Evolutionary conservation across 2,888 invertebrate genomes (phyloP).

Genomic region (Lithophane leautieri): DNA sequence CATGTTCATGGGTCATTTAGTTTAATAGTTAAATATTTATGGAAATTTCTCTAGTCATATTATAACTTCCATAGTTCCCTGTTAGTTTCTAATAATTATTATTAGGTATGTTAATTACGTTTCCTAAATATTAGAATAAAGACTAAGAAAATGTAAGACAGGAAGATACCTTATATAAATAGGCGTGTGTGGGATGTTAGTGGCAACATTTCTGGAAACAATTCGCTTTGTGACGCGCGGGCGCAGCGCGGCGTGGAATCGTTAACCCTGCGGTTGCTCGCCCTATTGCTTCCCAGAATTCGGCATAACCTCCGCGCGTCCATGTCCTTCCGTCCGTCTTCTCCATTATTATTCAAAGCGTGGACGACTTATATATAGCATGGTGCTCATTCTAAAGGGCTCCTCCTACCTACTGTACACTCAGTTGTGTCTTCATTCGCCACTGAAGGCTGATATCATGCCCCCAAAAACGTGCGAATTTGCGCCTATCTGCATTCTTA

Average conservation of each 20-base stretch:
- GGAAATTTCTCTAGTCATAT: conserved; percentile 18
- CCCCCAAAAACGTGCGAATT: conserved; percentile 12
- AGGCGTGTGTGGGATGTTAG: conserved; percentile 50
- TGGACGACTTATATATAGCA: conserved; percentile 58
- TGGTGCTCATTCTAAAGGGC: conserved; percentile 63
- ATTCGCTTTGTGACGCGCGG: conserved; percentile 48
- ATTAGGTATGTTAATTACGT: conserved; percentile 15
- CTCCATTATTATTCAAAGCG: conserved; percentile 68
- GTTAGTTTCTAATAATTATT: conserved; percentile 4
- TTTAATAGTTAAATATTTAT: conserved; percentile 41
- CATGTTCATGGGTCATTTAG: conserved; percentile 43
- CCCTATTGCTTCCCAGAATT: conserved; percentile 69
- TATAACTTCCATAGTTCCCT: conserved; percentile 15
- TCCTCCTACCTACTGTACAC: conserved; percentile 38
- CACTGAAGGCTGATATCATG: conserved; percentile 18
- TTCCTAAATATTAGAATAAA: conserved; percentile 26
- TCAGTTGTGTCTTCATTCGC: conserved; percentile 21
- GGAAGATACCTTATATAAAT: conserved; percentile 37
- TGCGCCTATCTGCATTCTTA: conserved; percentile 24
- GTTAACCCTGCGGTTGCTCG: conserved; percentile 54
- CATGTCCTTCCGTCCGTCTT: conserved; percentile 69
- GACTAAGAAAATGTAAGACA: conserved; percentile 14
- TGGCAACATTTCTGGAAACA: conserved; percentile 59
- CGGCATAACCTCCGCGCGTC: conserved; percentile 64
- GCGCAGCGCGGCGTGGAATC: conserved; percentile 35